Percentiles rank a stretch among this genome's conserved stretches.
phyloP scores from a whole-genome alignment of 1,140 invertebrate species.

The Leptoteleia sp. region DNA sequence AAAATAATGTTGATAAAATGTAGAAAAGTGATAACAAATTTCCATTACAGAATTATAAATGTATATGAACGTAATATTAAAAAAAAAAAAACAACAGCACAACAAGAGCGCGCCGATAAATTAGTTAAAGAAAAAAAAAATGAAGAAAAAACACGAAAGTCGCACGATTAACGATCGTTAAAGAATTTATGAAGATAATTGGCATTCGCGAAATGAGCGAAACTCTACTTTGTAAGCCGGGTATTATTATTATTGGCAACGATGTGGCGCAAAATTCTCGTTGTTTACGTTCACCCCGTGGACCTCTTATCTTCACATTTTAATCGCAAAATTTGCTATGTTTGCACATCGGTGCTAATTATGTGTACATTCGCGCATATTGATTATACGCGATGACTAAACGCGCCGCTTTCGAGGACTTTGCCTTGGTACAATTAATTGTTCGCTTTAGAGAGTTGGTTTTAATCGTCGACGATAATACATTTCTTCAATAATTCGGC shows the following conservation, averaged over 20 bases:
- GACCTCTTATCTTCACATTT: slow-evolving; percentile 53
- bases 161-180: slow-evolving; percentile 36
- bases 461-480: too few relatives aligned
- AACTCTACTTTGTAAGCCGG: slow-evolving; percentile 53
- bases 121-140: slow-evolving; percentile 3
- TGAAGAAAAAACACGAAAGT: slow-evolving; percentile 17
- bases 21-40: too few relatives aligned
- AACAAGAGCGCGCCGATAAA: slow-evolving; percentile 23
- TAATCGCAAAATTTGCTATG: slow-evolving; percentile 65
- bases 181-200: slow-evolving; percentile 49
- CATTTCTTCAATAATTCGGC: too few relatives aligned
- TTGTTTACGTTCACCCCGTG: slow-evolving; percentile 64
- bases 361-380: slow-evolving; percentile 61
- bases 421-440: slow-evolving; percentile 54
- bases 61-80: too few relatives aligned
- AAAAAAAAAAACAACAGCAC: too few relatives aligned
- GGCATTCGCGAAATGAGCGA: slow-evolving; percentile 25
- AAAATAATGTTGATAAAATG: too few relatives aligned
- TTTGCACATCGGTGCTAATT: slow-evolving; percentile 65
- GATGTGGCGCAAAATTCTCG: slow-evolving; percentile 47
- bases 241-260: slow-evolving; percentile 50
- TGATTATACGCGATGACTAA: slow-evolving; percentile 59
- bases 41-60: too few relatives aligned
- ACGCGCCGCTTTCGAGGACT: slow-evolving; percentile 44
- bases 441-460: too few relatives aligned